phyloP scores from a whole-genome alignment of 1,140 invertebrate genomes.

The Magallana angulata region DNA sequence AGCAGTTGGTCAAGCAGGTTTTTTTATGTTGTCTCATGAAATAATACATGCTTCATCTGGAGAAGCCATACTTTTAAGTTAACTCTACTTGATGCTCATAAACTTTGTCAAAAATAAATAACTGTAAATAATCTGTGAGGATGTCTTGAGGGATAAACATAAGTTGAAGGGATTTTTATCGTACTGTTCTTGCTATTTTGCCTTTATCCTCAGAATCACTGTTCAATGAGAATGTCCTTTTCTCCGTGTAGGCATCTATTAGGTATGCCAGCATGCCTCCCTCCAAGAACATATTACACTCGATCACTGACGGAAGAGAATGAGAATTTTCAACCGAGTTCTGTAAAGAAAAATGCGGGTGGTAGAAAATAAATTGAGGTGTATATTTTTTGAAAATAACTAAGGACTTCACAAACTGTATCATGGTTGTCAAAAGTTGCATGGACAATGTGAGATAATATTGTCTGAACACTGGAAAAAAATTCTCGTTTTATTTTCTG shows the following conservation, averaged over 20 bases:
- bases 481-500: too few species aligned
- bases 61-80: too few species aligned
- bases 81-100: too few species aligned
- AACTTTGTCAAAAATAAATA: not conserved
- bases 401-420: too few species aligned
- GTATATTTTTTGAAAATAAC: too few species aligned
- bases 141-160: not conserved
- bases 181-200: conserved; percentile 11
- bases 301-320: conserved; percentile 59
- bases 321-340: conserved; percentile 42
- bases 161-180: not conserved
- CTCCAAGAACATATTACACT: conserved; percentile 62
- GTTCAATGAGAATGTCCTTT: conserved; percentile 26
- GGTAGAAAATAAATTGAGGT: too few species aligned
- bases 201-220: not conserved
- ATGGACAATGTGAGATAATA: too few species aligned
- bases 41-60: too few species aligned
- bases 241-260: conserved; percentile 62
- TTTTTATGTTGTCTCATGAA: too few species aligned
- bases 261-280: conserved; percentile 59
- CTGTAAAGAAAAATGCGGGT: not conserved
- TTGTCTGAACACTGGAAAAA: too few species aligned
- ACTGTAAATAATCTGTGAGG: not conserved
- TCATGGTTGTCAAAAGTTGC: too few species aligned
- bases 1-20: too few species aligned